A percentile compares a stretch with the other conserved stretches of the same genome.
Conservation (phyloP, 2,113 vertebrate genomes). For the Scomber scombrus region DNA sequence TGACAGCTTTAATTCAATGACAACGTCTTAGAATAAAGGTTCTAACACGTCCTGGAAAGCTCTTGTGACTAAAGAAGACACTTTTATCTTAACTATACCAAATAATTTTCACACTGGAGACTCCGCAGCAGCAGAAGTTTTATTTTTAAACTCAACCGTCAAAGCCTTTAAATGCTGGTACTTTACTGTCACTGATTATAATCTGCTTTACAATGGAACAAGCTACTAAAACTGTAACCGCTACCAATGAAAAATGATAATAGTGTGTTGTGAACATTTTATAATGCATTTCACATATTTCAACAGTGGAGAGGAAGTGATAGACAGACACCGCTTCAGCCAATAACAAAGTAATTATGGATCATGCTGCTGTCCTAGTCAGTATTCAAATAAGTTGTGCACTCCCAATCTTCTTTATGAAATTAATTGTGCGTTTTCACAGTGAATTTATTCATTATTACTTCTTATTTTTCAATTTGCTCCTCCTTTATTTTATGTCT, state of each 20-base stretch:
- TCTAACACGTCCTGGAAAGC: slow-evolving; percentile 14
- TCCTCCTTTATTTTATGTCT: neutral
- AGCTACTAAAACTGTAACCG: neutral
- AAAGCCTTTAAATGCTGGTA: neutral
- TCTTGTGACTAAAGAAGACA: neutral
- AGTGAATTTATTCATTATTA: neutral
- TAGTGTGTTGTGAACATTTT: neutral
- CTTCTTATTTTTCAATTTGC: neutral
- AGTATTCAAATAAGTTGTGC: too few relatives aligned
- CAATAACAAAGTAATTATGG: slow-evolving; percentile 77
- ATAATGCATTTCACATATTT: slow-evolving; percentile 22
- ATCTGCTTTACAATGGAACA: neutral
- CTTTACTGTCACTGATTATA: neutral
- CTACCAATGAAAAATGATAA: neutral
- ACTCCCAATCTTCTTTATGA: too few relatives aligned
- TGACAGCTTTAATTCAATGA: slow-evolving; percentile 8
- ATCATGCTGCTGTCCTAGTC: neutral
- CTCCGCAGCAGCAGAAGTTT: neutral
- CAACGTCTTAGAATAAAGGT: neutral
- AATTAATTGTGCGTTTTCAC: too few relatives aligned
- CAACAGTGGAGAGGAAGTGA: slow-evolving; percentile 59
- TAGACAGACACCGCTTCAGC: slow-evolving; percentile 21
- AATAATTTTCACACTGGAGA: neutral
- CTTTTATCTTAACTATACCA: slow-evolving; percentile 15
- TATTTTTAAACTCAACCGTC: neutral